Evolutionary conservation across 2,797 vertebrate species (phyloP).

Genomic region (Phoebastria nigripes): DNA sequence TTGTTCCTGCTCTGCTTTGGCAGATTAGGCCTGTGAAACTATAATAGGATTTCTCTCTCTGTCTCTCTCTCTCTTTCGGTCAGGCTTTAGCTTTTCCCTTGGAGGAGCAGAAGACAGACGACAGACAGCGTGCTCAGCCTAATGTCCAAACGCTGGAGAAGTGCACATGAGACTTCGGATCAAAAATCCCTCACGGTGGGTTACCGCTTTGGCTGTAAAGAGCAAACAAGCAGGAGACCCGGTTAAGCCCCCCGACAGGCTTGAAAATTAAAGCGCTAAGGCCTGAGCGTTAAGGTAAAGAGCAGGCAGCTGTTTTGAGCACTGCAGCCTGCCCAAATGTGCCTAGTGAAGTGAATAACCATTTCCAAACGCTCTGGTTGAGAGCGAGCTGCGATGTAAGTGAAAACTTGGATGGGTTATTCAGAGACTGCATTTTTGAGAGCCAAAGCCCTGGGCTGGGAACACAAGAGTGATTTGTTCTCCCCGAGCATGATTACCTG

Average conservation of each 20-base stretch:
- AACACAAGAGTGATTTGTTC: not conserved
- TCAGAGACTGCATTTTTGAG: not conserved
- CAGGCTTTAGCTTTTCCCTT: not conserved
- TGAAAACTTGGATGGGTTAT: not conserved
- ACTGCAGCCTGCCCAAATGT: not conserved
- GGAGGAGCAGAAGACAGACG: not conserved
- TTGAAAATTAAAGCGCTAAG: not conserved
- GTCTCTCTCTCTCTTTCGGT: not conserved
- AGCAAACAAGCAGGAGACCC: not conserved
- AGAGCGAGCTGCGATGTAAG: fast-evolving
- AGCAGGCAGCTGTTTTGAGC: not conserved
- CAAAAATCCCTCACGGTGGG: not conserved
- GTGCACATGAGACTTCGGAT: not conserved
- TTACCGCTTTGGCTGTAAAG: not conserved
- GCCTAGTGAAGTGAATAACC: not conserved
- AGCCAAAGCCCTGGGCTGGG: not conserved
- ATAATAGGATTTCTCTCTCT: conserved; percentile 32
- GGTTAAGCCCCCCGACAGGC: not conserved
- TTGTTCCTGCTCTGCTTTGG: conserved; percentile 6
- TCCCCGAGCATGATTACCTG: not conserved
- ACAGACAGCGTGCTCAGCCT: not conserved
- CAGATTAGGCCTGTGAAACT: conserved; percentile 34
- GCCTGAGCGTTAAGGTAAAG: not conserved
- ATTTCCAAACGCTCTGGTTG: not conserved
- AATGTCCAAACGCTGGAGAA: not conserved